Evolutionary conservation across 2,113 vertebrate species (phyloP), one percentile per base, ranked within the genome.

Genomic region (Procapra przewalskii): DNA sequence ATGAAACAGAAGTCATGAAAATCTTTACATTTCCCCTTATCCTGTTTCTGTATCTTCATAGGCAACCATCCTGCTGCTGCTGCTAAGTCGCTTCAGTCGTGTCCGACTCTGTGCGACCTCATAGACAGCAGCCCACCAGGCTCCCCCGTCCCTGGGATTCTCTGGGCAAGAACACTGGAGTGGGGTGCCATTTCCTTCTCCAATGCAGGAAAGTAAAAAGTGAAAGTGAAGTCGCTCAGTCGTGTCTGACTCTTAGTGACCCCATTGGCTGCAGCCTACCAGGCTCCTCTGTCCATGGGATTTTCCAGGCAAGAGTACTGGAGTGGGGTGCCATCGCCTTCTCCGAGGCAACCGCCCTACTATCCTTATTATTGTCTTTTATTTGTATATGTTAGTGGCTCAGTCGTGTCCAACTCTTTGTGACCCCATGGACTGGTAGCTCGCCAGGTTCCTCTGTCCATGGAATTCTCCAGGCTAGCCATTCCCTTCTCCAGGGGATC

Each of bases 161-260:
- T 59, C 10, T 10, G 11, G 23, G 57, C 23, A 59, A 59, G 57
- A 57, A 57, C 23, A 57, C 55, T 57, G 55, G 55, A 57, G 23
- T 57, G 23, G 23, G 55, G 11, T 57, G 55, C 55, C 55, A 57
- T 57, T 57, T 57, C 55, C 55, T 57, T 57, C 55, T 57, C 55
- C 55, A 57, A 57, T 25, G 55, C 55, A 57, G 11, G 55, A 57
- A 57, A 57, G 55, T 57, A 4, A 57, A 57, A 25, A 57, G 55
- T 57, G 23, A 57, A 57, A 57, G 55, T 57, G 55, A 57, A 57
- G 55, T 57, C 1, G 9, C 23, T 57, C 23, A 57, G 8, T 57
- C 9, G 3, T 57, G 55, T 57, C 55, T 0, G 9, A 57, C 55
- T 57, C 23, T 57, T 57, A 0, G 23, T 0, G 1, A 57, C 55